Evolutionary conservation across 1,140 invertebrate genomes (phyloP), one percentile per base, ranked within the genome.

Genomic region (Amyelois transitella): DNA sequence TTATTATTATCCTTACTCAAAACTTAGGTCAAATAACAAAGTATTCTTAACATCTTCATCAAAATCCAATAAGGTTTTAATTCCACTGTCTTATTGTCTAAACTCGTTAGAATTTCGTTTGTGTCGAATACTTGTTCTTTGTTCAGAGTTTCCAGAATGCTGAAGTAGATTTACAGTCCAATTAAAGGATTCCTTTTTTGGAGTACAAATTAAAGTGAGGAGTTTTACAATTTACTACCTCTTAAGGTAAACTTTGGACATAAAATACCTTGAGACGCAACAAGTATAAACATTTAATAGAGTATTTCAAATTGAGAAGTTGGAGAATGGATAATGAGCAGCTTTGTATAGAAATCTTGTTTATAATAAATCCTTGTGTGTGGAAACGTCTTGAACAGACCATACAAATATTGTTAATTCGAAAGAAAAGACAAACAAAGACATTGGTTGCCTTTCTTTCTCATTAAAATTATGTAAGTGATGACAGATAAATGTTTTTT

Each of bases 181-280:
- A 48, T 48, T 48, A 48, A 48, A 48, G 45, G 45, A 48, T 48
- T 48, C 45, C 45, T 48, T 48, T 48, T 48, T 48, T 48, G 45
- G 45, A 48, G 19, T 20, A 21, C 45, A 19, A 48, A 48, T 21
- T 48, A 48, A 48, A 45, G 32, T 8, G 44, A 45, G 21, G 45
- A 48, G 18, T 48, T 48, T 48, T 48, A 48, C 45, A 48, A 48
- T 48, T 48, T 21, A 48, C 6, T 5, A 21, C 19, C 20, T 48
- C 4, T 21, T 48, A 21, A 21, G 6, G 45, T 48, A 48, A 48
- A 48, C 45, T 48, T 48, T 21, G 19, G 6, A 48, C 45, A 48
- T 48, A 48, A 48, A 22, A 21, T 48, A 48, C 18, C n/a, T 7
- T 44, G 43, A n/a, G n/a, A 48, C 19, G 19, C 19, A 48, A 22